Percentiles rank a stretch among this genome's conserved stretches.
phyloP scores from a whole-genome alignment of 2,113 vertebrate genomes.

The Hoplias malabaricus region DNA sequence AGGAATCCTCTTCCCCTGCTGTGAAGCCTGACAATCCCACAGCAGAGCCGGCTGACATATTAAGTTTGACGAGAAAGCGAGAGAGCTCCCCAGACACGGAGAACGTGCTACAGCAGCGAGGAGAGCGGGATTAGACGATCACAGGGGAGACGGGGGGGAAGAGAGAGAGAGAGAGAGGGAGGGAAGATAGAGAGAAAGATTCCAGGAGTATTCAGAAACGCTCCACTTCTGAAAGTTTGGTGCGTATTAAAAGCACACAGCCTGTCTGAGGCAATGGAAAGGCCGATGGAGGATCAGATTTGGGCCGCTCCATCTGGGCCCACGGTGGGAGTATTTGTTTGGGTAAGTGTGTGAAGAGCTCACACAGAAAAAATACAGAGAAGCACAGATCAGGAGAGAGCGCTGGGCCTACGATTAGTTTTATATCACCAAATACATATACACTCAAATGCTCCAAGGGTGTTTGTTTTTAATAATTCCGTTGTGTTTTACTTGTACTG shows the following conservation, averaged over 20 bases:
- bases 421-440: too few species aligned
- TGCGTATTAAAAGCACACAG: conserved; percentile 5
- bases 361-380: not conserved
- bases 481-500: too few species aligned
- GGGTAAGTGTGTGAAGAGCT: conserved; percentile 7
- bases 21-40: conserved; percentile 45
- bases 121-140: conserved; percentile 37
- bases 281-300: conserved; percentile 24
- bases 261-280: conserved; percentile 9
- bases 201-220: not conserved
- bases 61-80: conserved; percentile 43
- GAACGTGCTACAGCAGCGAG: conserved; percentile 17
- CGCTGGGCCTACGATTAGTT: too few species aligned
- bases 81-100: conserved; percentile 34
- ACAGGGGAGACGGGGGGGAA: not conserved
- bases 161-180: conserved; percentile 1
- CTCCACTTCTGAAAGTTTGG: not conserved
- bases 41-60: conserved; percentile 37
- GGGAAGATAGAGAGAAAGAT: not conserved
- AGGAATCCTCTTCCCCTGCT: conserved; percentile 35
- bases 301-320: conserved; percentile 10
- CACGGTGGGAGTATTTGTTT: conserved; percentile 19
- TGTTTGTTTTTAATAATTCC: too few species aligned
- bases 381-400: not conserved
- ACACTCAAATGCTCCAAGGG: too few species aligned